Base-by-base conservation (phyloP, 2,888 invertebrate species). In the Eutolmus rufibarbis region DNA sequence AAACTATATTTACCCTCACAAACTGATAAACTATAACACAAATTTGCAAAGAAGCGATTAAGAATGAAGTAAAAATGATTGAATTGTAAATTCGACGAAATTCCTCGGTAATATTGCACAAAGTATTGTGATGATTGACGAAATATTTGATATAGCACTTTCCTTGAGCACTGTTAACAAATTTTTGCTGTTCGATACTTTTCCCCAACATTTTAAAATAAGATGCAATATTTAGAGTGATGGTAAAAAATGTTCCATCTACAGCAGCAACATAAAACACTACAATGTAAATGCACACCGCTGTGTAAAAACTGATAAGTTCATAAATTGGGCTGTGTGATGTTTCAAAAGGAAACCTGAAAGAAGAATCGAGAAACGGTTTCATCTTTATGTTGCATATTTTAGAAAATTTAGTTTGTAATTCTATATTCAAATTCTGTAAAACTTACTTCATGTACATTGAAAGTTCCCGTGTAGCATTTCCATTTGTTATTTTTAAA, bases 401-500 rank as follows among this genome's bases (percentile, higher is more conserved):
- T 31, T 34, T 34, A 4, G 2, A 34, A 7, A 34, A 34, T 34
- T 34, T 7, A 4, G 34, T 34, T 34, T 34, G 5, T 34, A 34
- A 5, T 34, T 34, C 7, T 34, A 34, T 7, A 34, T 4, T 34
- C 5, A 34, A 81, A 28, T 5, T 28, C 12, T 2, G 7, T 1
- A 16, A 56, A 19, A 28, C 51, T 81, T 81, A 81, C 81, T 81
- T 51, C 81, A 81, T 81, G n/a, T 81, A 46, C 81, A 81, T 46
- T 14, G 81, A 51, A 2, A 81, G 51, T 7, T 81, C 81, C 16
- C 81, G 28, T 12, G 31, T 51, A n/a, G 23, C 12, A 46, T 51
- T 81, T 9, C 23, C 46, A 23, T 31, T 12, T 3, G 23, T 56
- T n/a, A 56, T 51, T 46, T 46, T 81, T 12, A 16, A 46, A 23